Conservation (phyloP, 2,797 vertebrate species). For the Lepidocolaptes lacrymiger region DNA sequence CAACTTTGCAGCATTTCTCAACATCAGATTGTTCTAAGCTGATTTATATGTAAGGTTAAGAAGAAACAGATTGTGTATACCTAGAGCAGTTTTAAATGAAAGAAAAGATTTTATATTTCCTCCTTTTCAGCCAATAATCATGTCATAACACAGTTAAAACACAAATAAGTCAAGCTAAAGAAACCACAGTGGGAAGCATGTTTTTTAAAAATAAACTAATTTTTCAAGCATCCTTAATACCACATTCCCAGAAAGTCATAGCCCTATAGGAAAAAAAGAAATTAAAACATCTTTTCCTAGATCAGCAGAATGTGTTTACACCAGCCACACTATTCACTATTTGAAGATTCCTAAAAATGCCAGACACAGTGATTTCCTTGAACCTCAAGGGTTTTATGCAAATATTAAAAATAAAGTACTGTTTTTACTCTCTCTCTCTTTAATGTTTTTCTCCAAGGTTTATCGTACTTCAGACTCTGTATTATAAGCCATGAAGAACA, state of each 20-base stretch:
- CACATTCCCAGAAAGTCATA: background rate
- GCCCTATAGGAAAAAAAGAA: background rate
- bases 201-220: background rate
- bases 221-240: background rate
- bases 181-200: background rate
- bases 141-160: background rate
- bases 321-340: background rate
- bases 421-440: constrained; percentile 18
- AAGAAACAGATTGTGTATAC: background rate
- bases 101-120: background rate
- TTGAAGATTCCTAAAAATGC: background rate
- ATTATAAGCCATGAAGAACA: constrained; percentile 43
- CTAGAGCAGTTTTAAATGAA: background rate
- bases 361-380: background rate
- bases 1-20: background rate
- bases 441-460: constrained; percentile 33
- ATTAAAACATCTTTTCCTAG: constrained; percentile 1
- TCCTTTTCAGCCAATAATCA: background rate
- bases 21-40: background rate
- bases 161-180: constrained; percentile 7
- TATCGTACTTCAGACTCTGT: constrained; percentile 31
- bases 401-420: constrained; percentile 41
- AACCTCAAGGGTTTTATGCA: constrained; percentile 2
- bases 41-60: background rate
- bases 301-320: background rate